Evolutionary conservation across 2,113 vertebrate genomes (phyloP).

Genomic region (Hiodon tergisus): DNA sequence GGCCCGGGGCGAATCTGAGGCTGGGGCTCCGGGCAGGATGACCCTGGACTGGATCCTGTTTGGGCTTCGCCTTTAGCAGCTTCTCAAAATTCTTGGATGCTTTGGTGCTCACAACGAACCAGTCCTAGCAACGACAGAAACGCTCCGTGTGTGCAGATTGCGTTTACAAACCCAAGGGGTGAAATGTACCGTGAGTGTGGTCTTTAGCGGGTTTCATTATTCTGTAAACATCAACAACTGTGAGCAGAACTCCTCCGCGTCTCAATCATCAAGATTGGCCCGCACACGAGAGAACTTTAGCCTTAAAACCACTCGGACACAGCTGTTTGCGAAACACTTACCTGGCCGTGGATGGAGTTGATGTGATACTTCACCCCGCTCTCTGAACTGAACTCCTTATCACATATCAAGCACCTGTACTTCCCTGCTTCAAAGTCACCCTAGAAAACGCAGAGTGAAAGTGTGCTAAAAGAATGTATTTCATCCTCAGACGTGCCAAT

Average conservation of each 20-base stretch:
- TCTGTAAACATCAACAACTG: too few relatives aligned
- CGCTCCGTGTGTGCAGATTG: not conserved
- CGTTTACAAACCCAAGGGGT: too few relatives aligned
- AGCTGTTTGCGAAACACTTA: slow-evolving; percentile 42
- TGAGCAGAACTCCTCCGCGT: too few relatives aligned
- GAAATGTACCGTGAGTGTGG: too few relatives aligned
- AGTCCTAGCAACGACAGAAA: slow-evolving; percentile 65
- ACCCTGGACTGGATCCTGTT: slow-evolving; percentile 57
- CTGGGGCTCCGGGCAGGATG: slow-evolving; percentile 49
- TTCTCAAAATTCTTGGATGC: slow-evolving; percentile 80
- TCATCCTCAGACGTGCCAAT: not conserved
- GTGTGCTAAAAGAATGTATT: not conserved
- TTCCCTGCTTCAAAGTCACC: slow-evolving; percentile 88
- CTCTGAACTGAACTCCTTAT: slow-evolving; percentile 89
- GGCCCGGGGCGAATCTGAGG: slow-evolving; percentile 50
- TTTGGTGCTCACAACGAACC: slow-evolving; percentile 80
- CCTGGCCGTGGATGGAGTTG: slow-evolving; percentile 87
- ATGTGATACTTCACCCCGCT: slow-evolving; percentile 98
- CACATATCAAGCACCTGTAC: slow-evolving; percentile 86
- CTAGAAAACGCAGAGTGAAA: slow-evolving; percentile 52
- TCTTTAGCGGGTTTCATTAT: too few relatives aligned
- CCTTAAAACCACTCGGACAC: not conserved
- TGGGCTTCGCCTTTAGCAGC: slow-evolving; percentile 74
- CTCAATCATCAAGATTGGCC: too few relatives aligned
- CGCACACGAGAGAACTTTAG: not conserved